Evolutionary conservation across 2,113 vertebrate species (phyloP).

Genomic region (Holacanthus passer): DNA sequence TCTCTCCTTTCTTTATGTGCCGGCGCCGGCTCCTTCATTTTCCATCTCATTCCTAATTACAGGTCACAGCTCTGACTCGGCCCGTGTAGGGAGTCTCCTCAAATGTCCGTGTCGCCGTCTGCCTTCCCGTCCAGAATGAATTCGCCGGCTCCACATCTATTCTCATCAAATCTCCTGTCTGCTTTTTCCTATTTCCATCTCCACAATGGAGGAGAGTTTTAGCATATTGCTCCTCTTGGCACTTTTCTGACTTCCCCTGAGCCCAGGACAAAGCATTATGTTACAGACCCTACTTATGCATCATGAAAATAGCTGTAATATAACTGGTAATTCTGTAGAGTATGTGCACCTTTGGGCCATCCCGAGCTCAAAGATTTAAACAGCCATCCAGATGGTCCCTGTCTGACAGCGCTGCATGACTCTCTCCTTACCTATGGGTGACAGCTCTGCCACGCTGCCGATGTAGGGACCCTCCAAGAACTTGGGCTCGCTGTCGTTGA

Average conservation of each 20-base stretch:
- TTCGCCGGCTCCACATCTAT: slow-evolving; percentile 47
- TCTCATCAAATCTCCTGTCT: slow-evolving; percentile 49
- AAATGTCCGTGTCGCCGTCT: slow-evolving; percentile 33
- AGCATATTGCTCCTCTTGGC: slow-evolving; percentile 39
- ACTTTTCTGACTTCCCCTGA: slow-evolving; percentile 41
- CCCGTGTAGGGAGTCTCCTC: slow-evolving; percentile 1
- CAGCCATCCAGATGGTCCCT: neutral
- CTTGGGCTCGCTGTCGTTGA: slow-evolving; percentile 98
- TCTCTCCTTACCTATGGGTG: slow-evolving; percentile 90
- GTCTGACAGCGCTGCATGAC: neutral
- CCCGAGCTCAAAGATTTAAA: slow-evolving; percentile 31
- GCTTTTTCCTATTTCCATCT: slow-evolving; percentile 26
- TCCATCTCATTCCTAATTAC: slow-evolving; percentile 1
- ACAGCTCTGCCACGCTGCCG: slow-evolving; percentile 96
- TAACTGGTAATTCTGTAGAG: slow-evolving; percentile 18
- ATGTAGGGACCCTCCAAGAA: slow-evolving; percentile 98
- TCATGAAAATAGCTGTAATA: slow-evolving; percentile 44
- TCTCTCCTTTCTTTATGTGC: slow-evolving; percentile 28
- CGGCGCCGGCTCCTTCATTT: slow-evolving; percentile 28
- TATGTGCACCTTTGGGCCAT: slow-evolving; percentile 14
- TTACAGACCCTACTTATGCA: slow-evolving; percentile 27
- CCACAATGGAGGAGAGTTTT: slow-evolving; percentile 26
- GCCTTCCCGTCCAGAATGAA: slow-evolving; percentile 21
- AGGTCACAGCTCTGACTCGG: slow-evolving; percentile 19
- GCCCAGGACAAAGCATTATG: slow-evolving; percentile 35